Base-by-base conservation (phyloP, 1,140 invertebrate genomes). In the Caenorhabditis elegans region DNA sequence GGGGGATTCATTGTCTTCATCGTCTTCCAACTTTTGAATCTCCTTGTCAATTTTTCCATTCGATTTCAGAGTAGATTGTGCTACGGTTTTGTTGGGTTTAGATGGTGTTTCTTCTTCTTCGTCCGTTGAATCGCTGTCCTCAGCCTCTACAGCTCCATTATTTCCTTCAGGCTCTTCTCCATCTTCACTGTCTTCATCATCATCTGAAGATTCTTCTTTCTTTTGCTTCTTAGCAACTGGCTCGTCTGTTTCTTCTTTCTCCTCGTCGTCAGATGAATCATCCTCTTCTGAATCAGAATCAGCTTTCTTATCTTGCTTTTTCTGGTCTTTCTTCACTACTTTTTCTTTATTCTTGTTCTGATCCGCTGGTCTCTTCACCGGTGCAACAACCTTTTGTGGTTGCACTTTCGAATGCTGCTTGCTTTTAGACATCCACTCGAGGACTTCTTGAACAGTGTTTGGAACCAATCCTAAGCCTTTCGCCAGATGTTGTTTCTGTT, bases 381-480 rank as follows among this genome's bases (percentile, higher is more conserved):
- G 19, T 22, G 28, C 28, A 17, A 39, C 34, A 4, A 24, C 26
- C 22, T 70, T 70, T n/a, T 70, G 60, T 43, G 60, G 60, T 13
- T 70, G 34, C 6, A 70, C 60, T 22, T 70, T 70, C 0, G 60
- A 36, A n/a, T 70, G 60, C 11, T 70, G 34, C 34, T 70, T 70
- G 60, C 60, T 70, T 3, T 70, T 70, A 0, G 60, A 70, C 60
- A 70, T 70, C 60, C 60, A 70, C 43, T 70, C 60, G 2, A 70
- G n/a, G 11, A 70, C 60, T 70, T 70, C 60, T 70, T 70, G 34
- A 0, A 70, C 60, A 6, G 60, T 70, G n/a, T 70, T 70, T 43
- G 34, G 60, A 22, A 39, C 34, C 28, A 70, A 39, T 11, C 60
- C 60, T 4, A 70, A n/a, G 5, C 60, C 60, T 70, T 70, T 70